Evolutionary conservation across 2,113 vertebrate species (phyloP).

Genomic region (Kryptolebias marmoratus): DNA sequence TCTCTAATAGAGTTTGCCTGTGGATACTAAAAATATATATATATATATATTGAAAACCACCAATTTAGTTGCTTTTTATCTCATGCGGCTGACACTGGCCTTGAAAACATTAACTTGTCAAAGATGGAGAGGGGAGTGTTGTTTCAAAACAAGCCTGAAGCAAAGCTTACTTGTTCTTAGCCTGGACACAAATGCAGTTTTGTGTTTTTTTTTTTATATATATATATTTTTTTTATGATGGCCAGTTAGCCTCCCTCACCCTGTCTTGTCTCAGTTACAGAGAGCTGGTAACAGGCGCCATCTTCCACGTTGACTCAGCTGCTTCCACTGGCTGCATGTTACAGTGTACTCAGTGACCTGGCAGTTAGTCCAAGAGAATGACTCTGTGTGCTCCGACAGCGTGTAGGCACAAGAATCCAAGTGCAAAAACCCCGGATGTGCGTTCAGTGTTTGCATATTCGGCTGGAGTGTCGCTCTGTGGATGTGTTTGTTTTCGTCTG

Average conservation of each 20-base stretch:
- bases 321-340: slow-evolving; percentile 20
- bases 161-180: slow-evolving; percentile 1
- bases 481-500: slow-evolving; percentile 8
- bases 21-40: slow-evolving; percentile 37
- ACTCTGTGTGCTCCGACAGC: slow-evolving; percentile 1
- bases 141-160: slow-evolving; percentile 4
- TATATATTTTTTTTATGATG: not conserved
- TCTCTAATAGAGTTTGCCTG: slow-evolving; percentile 50
- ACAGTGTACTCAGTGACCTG: slow-evolving; percentile 38
- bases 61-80: slow-evolving; percentile 44
- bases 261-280: slow-evolving; percentile 12
- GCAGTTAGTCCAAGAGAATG: not conserved
- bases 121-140: not conserved
- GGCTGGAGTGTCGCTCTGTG: slow-evolving; percentile 5
- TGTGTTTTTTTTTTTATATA: not conserved
- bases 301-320: slow-evolving; percentile 13
- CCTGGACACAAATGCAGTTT: not conserved
- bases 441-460: not conserved
- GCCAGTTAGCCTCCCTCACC: not conserved
- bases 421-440: slow-evolving; percentile 1
- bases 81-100: slow-evolving; percentile 13
- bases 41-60: slow-evolving; percentile 26
- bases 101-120: slow-evolving; percentile 23
- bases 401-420: slow-evolving; percentile 20
- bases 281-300: slow-evolving; percentile 18